Evolutionary conservation across 2,888 invertebrate genomes (phyloP), one percentile per base, ranked within the genome.

Genomic region (Tipula lateralis): DNA sequence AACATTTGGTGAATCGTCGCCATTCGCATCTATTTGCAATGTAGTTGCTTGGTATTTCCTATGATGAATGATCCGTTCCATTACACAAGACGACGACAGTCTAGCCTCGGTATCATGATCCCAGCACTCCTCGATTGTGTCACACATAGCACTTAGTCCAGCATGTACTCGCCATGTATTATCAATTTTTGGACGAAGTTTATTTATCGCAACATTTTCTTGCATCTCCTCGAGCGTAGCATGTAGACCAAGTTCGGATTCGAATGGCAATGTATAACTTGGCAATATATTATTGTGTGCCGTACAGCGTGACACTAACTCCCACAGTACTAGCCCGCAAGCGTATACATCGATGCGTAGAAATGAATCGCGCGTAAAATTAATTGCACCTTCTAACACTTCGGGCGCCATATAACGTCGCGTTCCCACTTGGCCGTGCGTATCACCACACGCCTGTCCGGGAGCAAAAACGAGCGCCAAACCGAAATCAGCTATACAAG

Each of bases 111-210:
- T 97, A 91, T 99, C 99, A 89, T 98, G 97, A 92, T 99, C 99
- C 99, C 99, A 99, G 90, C 98, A 98, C 90, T 99, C 99, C 89
- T 98, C 98, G 94, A 99, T 97, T 9, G 98, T 98, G 91, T 97
- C 97, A 90, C 96, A 95, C 85, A 98, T 92, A 82, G 95, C 93
- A 86, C 93, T 91, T 87, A 98, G 91, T 86, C 96, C 97, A 97
- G 97, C 90, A 91, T 97, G 96, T 87, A 94, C 93, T 86, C 94
- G 93, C 98, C 98, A 99, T 86, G 94, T 92, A 86, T 95, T 94
- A 87, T 94, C 94, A 87, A 98, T 94, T 84, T 93, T 92, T 83
- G 99, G 99, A 85, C 98, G 92, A 87, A 96, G 92, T 90, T 98
- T 97, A 88, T 96, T 94, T 89, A 96, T 95, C 19, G 98, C 98